phyloP scores from a whole-genome alignment of 2,113 vertebrate species.

The Furnarius figulus region DNA sequence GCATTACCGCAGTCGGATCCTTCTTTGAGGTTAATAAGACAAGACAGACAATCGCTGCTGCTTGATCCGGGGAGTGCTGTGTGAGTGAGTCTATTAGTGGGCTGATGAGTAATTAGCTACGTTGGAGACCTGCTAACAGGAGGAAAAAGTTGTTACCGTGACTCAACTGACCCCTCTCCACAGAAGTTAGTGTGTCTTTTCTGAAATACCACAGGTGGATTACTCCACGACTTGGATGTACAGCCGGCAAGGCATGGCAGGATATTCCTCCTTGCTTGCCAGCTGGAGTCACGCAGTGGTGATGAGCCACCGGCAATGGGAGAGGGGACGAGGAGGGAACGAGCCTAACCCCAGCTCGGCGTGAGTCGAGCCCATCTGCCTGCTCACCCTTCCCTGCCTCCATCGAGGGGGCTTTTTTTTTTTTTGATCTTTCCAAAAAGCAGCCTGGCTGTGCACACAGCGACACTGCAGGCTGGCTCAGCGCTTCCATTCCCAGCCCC shows the following conservation, averaged over 20 bases:
- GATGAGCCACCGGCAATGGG: slow-evolving; percentile 7
- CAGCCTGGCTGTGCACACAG: neutral
- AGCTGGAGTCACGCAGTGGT: neutral
- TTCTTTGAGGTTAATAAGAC: slow-evolving; percentile 42
- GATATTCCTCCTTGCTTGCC: neutral
- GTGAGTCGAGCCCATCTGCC: slow-evolving; percentile 11
- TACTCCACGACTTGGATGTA: slow-evolving; percentile 14
- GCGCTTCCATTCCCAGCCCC: neutral
- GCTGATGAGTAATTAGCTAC: slow-evolving; percentile 56
- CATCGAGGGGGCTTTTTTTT: neutral
- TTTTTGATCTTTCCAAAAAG: neutral
- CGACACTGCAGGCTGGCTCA: neutral
- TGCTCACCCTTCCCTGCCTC: neutral
- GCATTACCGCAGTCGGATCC: neutral
- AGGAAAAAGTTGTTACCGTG: slow-evolving; percentile 38
- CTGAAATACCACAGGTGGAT: slow-evolving; percentile 56
- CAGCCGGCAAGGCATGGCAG: slow-evolving; percentile 13
- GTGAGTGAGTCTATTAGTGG: slow-evolving; percentile 36
- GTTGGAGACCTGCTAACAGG: slow-evolving; percentile 49
- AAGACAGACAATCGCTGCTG: slow-evolving; percentile 48
- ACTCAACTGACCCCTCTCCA: slow-evolving; percentile 58
- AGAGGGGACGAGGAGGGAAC: neutral
- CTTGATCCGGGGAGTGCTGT: slow-evolving; percentile 3
- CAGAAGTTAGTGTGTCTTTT: neutral
- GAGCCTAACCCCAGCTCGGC: neutral